These are phyloP conservation scores for Anastatus disparis DNA, from an alignment of 1,140 invertebrate genomes.

Conservation along the genomic window DNA sequence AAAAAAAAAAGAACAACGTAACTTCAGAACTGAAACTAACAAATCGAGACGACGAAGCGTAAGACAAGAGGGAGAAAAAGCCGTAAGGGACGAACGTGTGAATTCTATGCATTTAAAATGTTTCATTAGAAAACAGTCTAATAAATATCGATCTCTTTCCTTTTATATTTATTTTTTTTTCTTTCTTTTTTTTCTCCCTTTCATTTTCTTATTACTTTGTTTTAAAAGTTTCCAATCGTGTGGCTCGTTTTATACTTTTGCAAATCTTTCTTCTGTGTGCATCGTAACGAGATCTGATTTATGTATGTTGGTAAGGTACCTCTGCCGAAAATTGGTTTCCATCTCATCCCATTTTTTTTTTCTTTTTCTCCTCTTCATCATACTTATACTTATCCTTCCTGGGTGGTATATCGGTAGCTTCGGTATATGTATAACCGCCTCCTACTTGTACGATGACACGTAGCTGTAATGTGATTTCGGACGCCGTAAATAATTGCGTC, in stretches of 20 bases:
- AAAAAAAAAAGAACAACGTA: neutral
- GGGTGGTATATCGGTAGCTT: constrained; percentile 52
- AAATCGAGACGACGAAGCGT: too few species aligned
- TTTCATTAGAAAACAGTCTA: constrained; percentile 62
- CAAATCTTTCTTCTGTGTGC: constrained; percentile 15
- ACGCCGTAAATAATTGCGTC: constrained; percentile 24
- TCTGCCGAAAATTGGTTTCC: constrained; percentile 62
- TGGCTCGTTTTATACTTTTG: constrained; percentile 25
- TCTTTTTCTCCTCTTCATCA: too few species aligned
- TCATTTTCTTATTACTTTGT: too few species aligned
- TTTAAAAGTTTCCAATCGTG: neutral
- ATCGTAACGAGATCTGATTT: constrained; percentile 63
- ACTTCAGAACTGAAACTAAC: too few species aligned
- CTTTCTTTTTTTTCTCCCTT: too few species aligned
- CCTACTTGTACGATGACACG: constrained; percentile 25
- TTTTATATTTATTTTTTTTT: too few species aligned
- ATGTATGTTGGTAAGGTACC: constrained; percentile 52
- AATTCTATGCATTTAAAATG: constrained; percentile 62
- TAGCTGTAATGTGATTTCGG: constrained; percentile 32
- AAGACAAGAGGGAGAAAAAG: neutral
- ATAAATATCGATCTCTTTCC: constrained; percentile 58
- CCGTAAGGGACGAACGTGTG: constrained; percentile 31
- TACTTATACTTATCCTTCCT: constrained; percentile 53
- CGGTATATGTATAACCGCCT: neutral
- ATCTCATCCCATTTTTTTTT: constrained; percentile 50